Conservation (phyloP, 1,140 invertebrate species). For the Bathynomus jamesi region DNA sequence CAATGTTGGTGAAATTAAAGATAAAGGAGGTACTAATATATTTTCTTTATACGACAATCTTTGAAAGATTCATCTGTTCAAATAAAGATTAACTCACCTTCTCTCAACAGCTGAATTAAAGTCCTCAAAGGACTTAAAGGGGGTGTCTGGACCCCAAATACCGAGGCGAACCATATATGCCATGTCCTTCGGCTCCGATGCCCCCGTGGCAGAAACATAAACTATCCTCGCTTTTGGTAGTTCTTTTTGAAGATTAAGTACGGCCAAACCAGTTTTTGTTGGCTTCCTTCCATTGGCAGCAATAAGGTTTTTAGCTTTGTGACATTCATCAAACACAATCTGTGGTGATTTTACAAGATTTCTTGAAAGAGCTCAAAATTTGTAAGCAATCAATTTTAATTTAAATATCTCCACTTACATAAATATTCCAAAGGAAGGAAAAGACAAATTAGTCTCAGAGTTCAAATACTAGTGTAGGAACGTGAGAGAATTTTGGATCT, state of each 20-base stretch:
- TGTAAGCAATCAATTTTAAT: no score
- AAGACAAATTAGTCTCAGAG: slow-evolving; percentile 23
- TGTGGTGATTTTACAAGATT: slow-evolving; percentile 37
- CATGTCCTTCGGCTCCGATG: slow-evolving; percentile 97
- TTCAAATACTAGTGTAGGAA: no score
- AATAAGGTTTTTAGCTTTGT: slow-evolving; percentile 98
- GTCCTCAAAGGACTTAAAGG: slow-evolving; percentile 87
- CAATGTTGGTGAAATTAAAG: not conserved
- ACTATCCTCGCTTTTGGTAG: slow-evolving; percentile 90
- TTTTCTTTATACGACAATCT: slow-evolving; percentile 8
- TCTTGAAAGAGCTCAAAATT: no score
- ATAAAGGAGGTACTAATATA: not conserved
- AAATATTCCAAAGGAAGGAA: no score
- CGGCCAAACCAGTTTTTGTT: slow-evolving; percentile 75
- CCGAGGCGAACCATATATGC: slow-evolving; percentile 98
- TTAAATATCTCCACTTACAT: no score
- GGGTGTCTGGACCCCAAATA: slow-evolving; percentile 93
- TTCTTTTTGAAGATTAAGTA: slow-evolving; percentile 89
- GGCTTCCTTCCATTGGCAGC: slow-evolving; percentile 93
- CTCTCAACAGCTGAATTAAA: slow-evolving; percentile 95
- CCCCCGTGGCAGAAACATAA: slow-evolving; percentile 96
- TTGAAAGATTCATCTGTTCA: not conserved
- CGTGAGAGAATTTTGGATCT: no score
- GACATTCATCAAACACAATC: slow-evolving; percentile 99
- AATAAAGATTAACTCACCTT: slow-evolving; percentile 50